phyloP scores from a whole-genome alignment of 1,140 invertebrate genomes.

The Scaptomyza montana region DNA sequence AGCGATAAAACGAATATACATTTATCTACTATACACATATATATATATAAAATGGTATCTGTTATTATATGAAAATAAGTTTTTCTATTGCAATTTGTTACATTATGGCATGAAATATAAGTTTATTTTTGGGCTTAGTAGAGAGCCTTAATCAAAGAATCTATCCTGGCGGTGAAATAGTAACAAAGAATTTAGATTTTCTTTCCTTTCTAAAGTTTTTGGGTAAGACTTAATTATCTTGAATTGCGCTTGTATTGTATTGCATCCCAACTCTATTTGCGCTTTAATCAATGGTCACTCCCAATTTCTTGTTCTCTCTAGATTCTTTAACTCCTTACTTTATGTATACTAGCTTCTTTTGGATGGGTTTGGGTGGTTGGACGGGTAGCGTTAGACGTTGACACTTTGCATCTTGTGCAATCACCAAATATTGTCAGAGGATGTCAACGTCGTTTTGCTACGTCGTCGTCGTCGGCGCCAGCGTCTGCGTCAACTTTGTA shows the following conservation, averaged over 20 bases:
- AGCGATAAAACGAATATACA: conserved; percentile 50
- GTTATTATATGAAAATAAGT: conserved; percentile 3
- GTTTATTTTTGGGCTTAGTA: not conserved
- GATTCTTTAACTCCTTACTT: conserved; percentile 24
- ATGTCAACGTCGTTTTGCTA: conserved; percentile 61
- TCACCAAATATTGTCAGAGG: conserved; percentile 80
- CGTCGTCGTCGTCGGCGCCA: conserved; percentile 16
- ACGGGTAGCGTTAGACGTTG: conserved; percentile 51
- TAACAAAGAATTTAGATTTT: no score
- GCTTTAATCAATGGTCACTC: conserved; percentile 49
- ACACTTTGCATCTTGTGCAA: conserved; percentile 82
- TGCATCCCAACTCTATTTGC: conserved; percentile 2
- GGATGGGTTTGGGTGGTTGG: not conserved
- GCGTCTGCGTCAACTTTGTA: conserved; percentile 73
- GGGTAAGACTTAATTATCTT: no score
- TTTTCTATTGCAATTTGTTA: not conserved
- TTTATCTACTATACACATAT: conserved; percentile 18
- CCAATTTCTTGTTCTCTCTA: conserved; percentile 30
- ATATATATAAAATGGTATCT: conserved; percentile 16
- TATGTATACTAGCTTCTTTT: conserved; percentile 28
- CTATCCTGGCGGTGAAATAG: no score
- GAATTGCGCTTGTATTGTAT: no score
- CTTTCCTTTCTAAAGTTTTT: no score
- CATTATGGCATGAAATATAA: not conserved
- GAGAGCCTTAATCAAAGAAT: no score